Conservation (phyloP, 2,113 vertebrate species). For the Passer domesticus region DNA sequence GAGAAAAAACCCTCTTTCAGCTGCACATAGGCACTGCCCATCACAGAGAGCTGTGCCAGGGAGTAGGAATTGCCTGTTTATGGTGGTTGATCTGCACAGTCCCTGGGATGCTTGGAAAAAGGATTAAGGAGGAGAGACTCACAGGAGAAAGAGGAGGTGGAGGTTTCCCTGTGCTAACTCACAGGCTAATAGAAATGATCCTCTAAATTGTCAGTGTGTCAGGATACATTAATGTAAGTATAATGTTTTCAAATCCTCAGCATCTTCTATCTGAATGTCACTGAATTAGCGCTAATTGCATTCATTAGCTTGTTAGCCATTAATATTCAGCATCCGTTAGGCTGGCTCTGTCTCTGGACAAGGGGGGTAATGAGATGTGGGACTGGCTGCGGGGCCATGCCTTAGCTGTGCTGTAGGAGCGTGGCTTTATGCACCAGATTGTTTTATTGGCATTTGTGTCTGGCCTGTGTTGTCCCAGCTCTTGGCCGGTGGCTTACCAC, state of each 20-base stretch:
- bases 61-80: background rate
- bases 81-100: background rate
- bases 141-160: background rate
- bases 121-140: background rate
- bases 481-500: background rate
- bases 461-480: background rate
- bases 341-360: background rate
- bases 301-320: background rate
- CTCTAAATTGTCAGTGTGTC: conserved; percentile 10
- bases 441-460: background rate
- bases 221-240: conserved; percentile 25
- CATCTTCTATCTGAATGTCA: background rate
- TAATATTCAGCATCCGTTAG: background rate
- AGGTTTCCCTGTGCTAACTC: background rate
- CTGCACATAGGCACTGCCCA: background rate
- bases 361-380: background rate
- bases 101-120: conserved; percentile 4
- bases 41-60: background rate
- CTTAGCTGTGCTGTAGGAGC: background rate
- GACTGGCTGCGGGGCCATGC: background rate
- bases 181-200: conserved; percentile 25
- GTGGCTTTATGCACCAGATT: background rate
- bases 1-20: background rate
- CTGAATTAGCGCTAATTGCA: background rate
- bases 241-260: background rate